These are phyloP conservation scores for Fundulus diaphanus DNA, from an alignment of 2,797 vertebrate genomes.

Conservation along the genomic window DNA sequence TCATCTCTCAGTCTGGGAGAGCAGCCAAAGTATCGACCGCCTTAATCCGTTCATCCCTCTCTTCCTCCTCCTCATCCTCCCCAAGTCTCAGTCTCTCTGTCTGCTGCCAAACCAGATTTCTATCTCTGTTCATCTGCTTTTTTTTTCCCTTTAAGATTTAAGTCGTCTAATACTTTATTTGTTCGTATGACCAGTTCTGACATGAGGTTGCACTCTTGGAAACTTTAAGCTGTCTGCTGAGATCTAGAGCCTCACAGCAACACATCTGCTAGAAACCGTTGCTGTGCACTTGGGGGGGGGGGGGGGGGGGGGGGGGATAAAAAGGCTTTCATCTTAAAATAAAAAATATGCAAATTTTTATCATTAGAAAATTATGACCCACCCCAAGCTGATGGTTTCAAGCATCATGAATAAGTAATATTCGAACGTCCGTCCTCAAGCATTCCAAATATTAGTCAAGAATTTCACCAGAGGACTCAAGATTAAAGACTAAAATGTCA, in stretches of 20 bases:
- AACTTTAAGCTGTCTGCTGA: slow-evolving; percentile 24
- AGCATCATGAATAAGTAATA: background rate
- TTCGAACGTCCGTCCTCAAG: background rate
- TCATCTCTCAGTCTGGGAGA: slow-evolving; percentile 82
- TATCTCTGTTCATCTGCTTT: slow-evolving; percentile 46
- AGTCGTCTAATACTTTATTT: slow-evolving; percentile 53
- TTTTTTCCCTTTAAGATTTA: slow-evolving; percentile 57
- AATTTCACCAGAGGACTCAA: background rate
- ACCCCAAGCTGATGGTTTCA: background rate
- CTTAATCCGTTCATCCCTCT: slow-evolving; percentile 80
- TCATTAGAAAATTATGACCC: background rate
- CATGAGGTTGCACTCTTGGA: slow-evolving; percentile 6
- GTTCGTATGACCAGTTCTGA: slow-evolving; percentile 28
- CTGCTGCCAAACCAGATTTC: slow-evolving; percentile 52
- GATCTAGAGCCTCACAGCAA: slow-evolving; percentile 18
- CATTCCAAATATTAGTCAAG: background rate
- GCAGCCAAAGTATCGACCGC: slow-evolving; percentile 79
- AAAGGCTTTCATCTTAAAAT: background rate
- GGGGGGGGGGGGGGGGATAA: background rate
- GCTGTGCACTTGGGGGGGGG: background rate
- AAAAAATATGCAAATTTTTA: background rate
- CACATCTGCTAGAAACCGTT: background rate
- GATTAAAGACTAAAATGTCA: background rate
- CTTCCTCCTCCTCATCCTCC: slow-evolving; percentile 63
- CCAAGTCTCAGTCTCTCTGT: slow-evolving; percentile 47